Percentiles rank a stretch among this genome's conserved stretches.
Evolutionary conservation across 2,888 invertebrate genomes (phyloP).

Genomic region (Agrotis exclamationis): DNA sequence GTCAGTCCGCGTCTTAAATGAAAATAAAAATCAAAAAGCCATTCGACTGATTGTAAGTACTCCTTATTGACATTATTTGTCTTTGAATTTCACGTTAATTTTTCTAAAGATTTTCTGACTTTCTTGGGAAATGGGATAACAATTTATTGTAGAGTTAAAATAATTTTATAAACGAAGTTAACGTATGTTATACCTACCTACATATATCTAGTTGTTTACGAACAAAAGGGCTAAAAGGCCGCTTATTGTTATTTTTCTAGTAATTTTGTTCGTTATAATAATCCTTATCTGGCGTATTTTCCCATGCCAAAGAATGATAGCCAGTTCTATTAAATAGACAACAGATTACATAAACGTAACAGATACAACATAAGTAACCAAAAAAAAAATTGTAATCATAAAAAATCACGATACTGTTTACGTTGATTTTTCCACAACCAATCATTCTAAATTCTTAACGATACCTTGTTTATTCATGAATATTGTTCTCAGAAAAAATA

Average conservation of each 20-base stretch:
- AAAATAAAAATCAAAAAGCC: no score
- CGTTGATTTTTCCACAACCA: slow-evolving; percentile 14
- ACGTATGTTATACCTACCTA: no score
- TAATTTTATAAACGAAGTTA: no score
- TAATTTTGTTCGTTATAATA: not conserved
- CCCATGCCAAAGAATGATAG: not conserved
- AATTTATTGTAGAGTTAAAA: no score
- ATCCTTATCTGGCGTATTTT: not conserved
- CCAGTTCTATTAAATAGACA: not conserved
- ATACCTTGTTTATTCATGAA: slow-evolving; percentile 5
- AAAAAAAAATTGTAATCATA: not conserved
- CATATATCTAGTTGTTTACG: no score
- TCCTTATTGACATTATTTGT: no score
- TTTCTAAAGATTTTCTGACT: no score
- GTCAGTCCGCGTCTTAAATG: no score
- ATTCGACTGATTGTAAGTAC: no score
- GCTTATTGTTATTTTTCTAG: not conserved
- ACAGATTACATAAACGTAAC: not conserved
- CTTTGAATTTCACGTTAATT: no score
- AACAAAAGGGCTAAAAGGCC: no score
- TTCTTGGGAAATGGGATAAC: no score
- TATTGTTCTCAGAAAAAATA: slow-evolving; percentile 5
- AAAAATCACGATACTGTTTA: slow-evolving; percentile 20
- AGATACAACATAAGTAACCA: not conserved
- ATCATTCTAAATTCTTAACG: slow-evolving; percentile 17